phyloP scores from a whole-genome alignment of 2,888 invertebrate genomes.

The Leptura quadrifasciata region DNA sequence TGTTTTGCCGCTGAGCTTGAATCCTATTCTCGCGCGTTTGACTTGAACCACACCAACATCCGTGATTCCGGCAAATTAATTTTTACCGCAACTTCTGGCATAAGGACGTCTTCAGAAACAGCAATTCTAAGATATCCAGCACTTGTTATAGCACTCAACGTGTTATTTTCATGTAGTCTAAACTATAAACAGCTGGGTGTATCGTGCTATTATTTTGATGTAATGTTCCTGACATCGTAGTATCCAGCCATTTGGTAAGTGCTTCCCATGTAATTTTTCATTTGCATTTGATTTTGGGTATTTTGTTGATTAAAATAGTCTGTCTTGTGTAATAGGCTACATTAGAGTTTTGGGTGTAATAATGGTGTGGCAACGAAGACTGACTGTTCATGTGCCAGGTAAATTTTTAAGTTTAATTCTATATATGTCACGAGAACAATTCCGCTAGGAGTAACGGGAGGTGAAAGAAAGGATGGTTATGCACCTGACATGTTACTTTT shows the following conservation, averaged over 20 bases:
- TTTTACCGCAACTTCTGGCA: no score
- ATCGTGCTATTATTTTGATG: conserved; percentile 68
- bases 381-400: conserved; percentile 69
- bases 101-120: no score
- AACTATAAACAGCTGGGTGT: conserved; percentile 57
- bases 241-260: conserved; percentile 70
- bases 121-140: no score
- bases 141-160: no score
- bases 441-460: conserved; percentile 87
- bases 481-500: conserved; percentile 85
- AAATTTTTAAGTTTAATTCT: no score
- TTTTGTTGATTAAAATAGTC: conserved; percentile 69
- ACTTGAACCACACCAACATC: conserved; percentile 99
- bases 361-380: conserved; percentile 68
- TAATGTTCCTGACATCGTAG: conserved; percentile 61
- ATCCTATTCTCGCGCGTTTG: conserved; percentile 97
- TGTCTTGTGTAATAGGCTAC: conserved; percentile 68
- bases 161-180: no score
- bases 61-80: no score
- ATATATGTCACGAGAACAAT: conserved; percentile 73
- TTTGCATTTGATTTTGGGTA: conserved; percentile 66
- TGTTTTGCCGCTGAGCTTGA: conserved; percentile 84
- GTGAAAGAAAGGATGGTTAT: conserved; percentile 89
- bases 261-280: conserved; percentile 66
- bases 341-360: conserved; percentile 68